A percentile compares a stretch with the other conserved stretches of the same genome.
Evolutionary conservation across 2,888 invertebrate genomes (phyloP).

Genomic region (Eledona agricola): DNA sequence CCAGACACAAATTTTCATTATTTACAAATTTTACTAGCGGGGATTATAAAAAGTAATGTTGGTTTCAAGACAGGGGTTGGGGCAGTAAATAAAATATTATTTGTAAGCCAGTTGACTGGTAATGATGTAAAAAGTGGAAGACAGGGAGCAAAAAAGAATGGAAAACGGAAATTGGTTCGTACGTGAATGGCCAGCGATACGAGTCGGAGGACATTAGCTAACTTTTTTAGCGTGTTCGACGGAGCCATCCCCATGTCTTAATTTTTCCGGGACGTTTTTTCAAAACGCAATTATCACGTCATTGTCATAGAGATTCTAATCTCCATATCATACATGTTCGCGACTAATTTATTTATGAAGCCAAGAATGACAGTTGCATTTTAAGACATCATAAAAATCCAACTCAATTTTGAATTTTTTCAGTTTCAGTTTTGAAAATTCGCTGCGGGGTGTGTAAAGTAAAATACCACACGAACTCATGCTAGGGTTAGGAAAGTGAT

Average conservation of each 20-base stretch:
- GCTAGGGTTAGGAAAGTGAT: slow-evolving; percentile 14
- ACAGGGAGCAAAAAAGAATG: slow-evolving; percentile 51
- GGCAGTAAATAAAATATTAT: slow-evolving; percentile 32
- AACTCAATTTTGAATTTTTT: not conserved
- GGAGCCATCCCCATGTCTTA: too few relatives aligned
- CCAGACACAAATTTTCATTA: slow-evolving; percentile 32
- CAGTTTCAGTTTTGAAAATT: slow-evolving; percentile 11
- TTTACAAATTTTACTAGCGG: slow-evolving; percentile 28
- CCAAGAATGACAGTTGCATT: too few relatives aligned
- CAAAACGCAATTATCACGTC: too few relatives aligned
- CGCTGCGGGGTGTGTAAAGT: slow-evolving; percentile 23
- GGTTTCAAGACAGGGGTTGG: not conserved
- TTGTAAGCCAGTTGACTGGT: slow-evolving; percentile 34
- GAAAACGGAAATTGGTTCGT: slow-evolving; percentile 53
- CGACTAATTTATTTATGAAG: too few relatives aligned
- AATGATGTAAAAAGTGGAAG: slow-evolving; percentile 43
- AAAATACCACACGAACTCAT: slow-evolving; percentile 22
- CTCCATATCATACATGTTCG: too few relatives aligned
- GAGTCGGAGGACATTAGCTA: slow-evolving; percentile 42
- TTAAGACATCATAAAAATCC: not conserved
- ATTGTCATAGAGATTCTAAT: too few relatives aligned
- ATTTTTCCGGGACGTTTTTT: too few relatives aligned
- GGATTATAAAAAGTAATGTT: not conserved
- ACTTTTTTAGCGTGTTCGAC: slow-evolving; percentile 36
- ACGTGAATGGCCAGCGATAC: slow-evolving; percentile 52